phyloP scores from a whole-genome alignment of 64 coral and sea anemone species.

The Montipora foliosa region DNA sequence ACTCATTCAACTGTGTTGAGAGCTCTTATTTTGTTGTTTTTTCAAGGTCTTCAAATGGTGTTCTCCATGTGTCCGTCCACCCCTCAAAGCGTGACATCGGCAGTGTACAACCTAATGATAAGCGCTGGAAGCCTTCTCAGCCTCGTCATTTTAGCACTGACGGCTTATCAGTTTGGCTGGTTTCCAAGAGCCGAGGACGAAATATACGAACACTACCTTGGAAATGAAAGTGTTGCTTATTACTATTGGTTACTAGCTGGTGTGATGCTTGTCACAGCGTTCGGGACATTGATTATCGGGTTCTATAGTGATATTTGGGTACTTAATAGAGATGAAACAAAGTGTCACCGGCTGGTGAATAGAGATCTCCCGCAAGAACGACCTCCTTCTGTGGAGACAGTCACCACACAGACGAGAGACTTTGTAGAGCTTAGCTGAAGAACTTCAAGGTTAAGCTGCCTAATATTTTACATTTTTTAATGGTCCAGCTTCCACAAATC shows the following conservation, averaged over 20 bases:
- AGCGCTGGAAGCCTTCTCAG: slow-evolving; percentile 74
- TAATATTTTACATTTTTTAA: neutral
- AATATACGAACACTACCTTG: slow-evolving; percentile 52
- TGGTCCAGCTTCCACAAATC: no score
- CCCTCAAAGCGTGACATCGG: slow-evolving; percentile 79
- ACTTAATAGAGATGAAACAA: slow-evolving; percentile 21
- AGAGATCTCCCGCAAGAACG: slow-evolving; percentile 22
- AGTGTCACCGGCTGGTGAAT: slow-evolving; percentile 56
- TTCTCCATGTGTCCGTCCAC: slow-evolving; percentile 73
- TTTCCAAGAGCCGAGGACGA: slow-evolving; percentile 51
- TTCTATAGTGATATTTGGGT: slow-evolving; percentile 65
- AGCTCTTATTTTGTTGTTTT: neutral
- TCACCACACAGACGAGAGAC: neutral
- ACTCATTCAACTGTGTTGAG: no score
- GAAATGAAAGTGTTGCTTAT: slow-evolving; percentile 69
- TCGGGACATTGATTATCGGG: slow-evolving; percentile 43
- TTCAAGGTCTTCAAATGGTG: slow-evolving; percentile 78
- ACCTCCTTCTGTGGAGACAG: neutral
- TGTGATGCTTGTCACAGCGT: slow-evolving; percentile 32
- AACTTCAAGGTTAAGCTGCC: neutral
- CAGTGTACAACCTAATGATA: slow-evolving; percentile 87
- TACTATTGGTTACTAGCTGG: slow-evolving; percentile 84
- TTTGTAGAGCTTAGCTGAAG: slow-evolving; percentile 44
- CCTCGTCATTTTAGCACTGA: slow-evolving; percentile 51
- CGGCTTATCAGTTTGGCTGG: slow-evolving; percentile 63